Evolutionary conservation across 2,113 vertebrate genomes (phyloP).

Genomic region (Capra hircus): DNA sequence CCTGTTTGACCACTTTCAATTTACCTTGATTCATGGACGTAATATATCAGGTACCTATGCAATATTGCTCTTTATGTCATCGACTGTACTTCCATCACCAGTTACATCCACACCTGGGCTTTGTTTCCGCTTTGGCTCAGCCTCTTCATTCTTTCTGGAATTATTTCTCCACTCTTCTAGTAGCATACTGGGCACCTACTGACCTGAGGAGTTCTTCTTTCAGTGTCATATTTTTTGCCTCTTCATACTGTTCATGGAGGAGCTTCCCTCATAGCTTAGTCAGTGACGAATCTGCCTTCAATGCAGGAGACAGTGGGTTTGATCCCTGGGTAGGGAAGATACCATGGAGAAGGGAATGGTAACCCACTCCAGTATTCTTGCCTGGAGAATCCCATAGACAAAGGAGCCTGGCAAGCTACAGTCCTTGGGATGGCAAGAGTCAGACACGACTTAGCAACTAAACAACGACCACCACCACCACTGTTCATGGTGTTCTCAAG

Average conservation of each 20-base stretch:
- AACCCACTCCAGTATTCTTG: background rate
- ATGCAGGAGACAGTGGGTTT: background rate
- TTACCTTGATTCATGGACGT: background rate
- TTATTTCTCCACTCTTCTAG: background rate
- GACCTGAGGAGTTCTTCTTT: background rate
- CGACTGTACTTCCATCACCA: background rate
- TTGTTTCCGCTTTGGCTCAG: background rate
- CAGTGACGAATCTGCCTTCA: background rate
- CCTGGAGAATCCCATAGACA: background rate
- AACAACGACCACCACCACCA: background rate
- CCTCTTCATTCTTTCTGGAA: background rate
- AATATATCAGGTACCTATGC: background rate
- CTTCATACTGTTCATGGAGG: background rate
- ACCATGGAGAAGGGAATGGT: background rate
- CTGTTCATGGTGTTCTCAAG: background rate
- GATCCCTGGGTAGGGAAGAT: background rate
- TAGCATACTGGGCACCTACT: background rate
- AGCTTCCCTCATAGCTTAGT: background rate
- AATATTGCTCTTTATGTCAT: background rate
- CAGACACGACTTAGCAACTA: rapidly evolving
- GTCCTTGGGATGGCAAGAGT: background rate
- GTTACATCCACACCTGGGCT: background rate
- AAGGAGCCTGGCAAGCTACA: background rate
- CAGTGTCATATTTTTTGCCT: background rate
- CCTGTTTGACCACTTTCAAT: background rate